Conservation (phyloP, 2,797 vertebrate species). For the Dermochelys coriacea region DNA sequence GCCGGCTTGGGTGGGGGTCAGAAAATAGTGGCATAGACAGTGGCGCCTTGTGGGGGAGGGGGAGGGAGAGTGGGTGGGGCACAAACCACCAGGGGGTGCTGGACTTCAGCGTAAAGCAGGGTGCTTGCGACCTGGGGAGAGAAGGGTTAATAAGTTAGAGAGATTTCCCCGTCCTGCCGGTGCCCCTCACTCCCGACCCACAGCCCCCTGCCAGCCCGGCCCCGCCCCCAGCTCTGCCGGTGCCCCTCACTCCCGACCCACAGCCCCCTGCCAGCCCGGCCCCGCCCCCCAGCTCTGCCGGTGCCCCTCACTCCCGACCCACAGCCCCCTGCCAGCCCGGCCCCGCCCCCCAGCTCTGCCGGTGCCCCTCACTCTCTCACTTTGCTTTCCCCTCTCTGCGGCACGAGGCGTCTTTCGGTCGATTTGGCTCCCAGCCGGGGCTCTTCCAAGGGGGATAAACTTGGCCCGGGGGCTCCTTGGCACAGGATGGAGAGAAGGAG, state of each 20-base stretch:
- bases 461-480: neutral
- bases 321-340: accelerated
- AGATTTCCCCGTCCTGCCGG: no score
- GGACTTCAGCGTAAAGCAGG: neutral
- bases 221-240: no score
- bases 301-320: no score
- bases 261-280: no score
- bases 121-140: neutral
- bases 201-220: no score
- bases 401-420: neutral
- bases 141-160: neutral
- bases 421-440: neutral
- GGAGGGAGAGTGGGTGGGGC: accelerated
- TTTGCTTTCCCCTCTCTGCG: neutral
- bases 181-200: no score
- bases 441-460: neutral
- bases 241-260: no score
- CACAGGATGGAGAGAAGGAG: neutral
- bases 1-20: neutral
- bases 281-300: no score
- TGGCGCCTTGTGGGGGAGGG: accelerated
- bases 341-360: no score
- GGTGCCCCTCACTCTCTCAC: neutral
- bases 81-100: neutral
- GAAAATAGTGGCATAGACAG: neutral